These are phyloP conservation scores for Beaufortia kweichowensis DNA, from an alignment of 2,113 vertebrate species.

Conservation along the genomic window DNA sequence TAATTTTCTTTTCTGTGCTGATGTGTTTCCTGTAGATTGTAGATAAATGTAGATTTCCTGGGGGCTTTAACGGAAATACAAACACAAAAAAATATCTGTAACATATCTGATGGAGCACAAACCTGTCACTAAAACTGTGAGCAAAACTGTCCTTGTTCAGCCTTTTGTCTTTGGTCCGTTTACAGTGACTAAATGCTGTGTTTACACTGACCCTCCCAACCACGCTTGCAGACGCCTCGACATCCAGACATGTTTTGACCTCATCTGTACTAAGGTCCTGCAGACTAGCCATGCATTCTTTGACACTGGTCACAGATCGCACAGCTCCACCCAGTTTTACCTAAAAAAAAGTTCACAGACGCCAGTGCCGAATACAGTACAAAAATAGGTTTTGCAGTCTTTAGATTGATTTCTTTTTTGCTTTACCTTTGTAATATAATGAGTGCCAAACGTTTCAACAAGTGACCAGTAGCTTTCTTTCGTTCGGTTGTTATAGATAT, in stretches of 20 bases:
- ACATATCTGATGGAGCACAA: background rate
- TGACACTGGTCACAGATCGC: constrained; percentile 77
- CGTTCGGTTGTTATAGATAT: constrained; percentile 55
- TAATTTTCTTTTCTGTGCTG: too few relatives aligned
- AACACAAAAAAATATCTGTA: background rate
- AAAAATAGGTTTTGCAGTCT: background rate
- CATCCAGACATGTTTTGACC: constrained; percentile 73
- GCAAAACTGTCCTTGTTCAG: constrained; percentile 70
- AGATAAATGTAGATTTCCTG: too few relatives aligned
- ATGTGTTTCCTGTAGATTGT: too few relatives aligned
- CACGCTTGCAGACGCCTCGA: constrained; percentile 70
- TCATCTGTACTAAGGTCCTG: constrained; percentile 69
- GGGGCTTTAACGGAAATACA: too few relatives aligned
- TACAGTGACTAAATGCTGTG: constrained; percentile 61
- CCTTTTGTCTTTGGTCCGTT: constrained; percentile 59
- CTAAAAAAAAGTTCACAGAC: constrained; percentile 34
- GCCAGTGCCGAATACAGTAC: background rate
- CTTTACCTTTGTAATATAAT: constrained; percentile 73
- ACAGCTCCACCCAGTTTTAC: constrained; percentile 77
- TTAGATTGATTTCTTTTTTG: background rate
- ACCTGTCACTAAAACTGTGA: constrained; percentile 75
- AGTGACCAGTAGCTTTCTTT: constrained; percentile 67
- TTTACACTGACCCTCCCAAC: background rate
- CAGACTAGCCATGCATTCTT: constrained; percentile 74
- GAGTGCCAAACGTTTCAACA: constrained; percentile 74